Base-by-base conservation (phyloP, 1,140 invertebrate species). In the Neuroterus valhalla region DNA sequence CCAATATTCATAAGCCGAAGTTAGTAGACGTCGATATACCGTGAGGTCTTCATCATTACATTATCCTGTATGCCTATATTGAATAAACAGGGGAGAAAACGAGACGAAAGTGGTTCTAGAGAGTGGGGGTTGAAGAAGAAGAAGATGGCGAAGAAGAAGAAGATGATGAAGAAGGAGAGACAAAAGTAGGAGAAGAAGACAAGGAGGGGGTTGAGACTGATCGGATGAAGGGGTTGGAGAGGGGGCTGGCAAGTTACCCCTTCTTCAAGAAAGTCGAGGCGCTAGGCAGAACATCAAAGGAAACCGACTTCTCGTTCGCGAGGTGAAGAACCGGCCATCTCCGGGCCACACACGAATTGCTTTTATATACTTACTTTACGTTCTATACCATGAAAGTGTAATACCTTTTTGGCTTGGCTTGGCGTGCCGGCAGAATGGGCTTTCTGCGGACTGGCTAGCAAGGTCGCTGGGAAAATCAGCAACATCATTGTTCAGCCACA, bases 281-380 rank as follows among this genome's bases (percentile, higher is more conserved):
- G 82, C 80, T 85, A 88, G 84, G 84, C 86, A 84, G 81, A 84
- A 89, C 84, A 89, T 90, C 88, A 90, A 90, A 90, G 87, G 82
- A 83, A 85, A 86, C 89, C 89, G 89, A 88, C 89, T 85, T 82
- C 87, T 89, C 85, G 88, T 89, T 90, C 88, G 88, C 87, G 87
- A 89, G 88, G 88, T 89, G 88, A 90, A 89, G 88, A 89, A 90
- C 88, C 89, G 85, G 85, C 88, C 88, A 90, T 89, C 88, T 89
- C 88, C 86, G 85, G 89, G 88, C 89, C 89, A 90, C 89, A 89
- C 89, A 89, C 89, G 88, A 88, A 89, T 89, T 86, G 87, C 87
- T 88, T 89, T 89, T 89, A 89, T 90, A 89, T 85, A 89, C 79
- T 80, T 82, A 84, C 82, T 79, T 81, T 81, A 80, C 82, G 78